Percentiles rank a stretch among this genome's conserved stretches.
phyloP scores from a whole-genome alignment of 2,113 vertebrate genomes.

The Leiothrix lutea region DNA sequence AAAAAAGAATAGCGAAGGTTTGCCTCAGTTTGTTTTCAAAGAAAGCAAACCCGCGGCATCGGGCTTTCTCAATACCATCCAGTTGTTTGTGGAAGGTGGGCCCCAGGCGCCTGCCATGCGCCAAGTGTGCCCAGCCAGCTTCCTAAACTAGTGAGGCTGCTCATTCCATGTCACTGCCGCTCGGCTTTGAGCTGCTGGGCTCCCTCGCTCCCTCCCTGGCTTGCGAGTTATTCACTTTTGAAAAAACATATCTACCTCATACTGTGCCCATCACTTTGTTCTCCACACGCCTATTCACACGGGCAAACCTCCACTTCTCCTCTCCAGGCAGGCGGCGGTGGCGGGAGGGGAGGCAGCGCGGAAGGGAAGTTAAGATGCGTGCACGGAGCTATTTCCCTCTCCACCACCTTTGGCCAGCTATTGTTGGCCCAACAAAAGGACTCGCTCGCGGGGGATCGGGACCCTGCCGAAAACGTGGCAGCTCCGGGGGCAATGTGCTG shows the following conservation, averaged over 20 bases:
- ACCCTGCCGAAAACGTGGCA: not conserved
- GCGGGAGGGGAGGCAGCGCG: not conserved
- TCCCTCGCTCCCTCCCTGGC: not conserved
- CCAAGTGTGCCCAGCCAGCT: not conserved
- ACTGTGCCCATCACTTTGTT: conserved; percentile 57
- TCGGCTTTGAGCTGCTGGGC: not conserved
- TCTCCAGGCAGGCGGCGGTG: not conserved
- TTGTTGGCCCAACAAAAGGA: not conserved
- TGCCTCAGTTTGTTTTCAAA: not conserved
- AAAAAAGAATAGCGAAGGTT: rapidly evolving
- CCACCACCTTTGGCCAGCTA: not conserved
- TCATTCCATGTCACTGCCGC: not conserved
- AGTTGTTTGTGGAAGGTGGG: not conserved
- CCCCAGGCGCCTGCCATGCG: not conserved
- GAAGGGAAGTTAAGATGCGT: not conserved
- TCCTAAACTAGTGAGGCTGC: not conserved
- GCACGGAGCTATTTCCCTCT: not conserved
- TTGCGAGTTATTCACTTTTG: conserved; percentile 23
- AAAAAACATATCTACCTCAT: conserved; percentile 42
- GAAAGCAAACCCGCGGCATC: not conserved
- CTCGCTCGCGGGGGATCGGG: not conserved
- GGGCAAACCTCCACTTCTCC: not conserved
- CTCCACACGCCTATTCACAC: conserved; percentile 14
- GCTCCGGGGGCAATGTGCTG: not conserved
- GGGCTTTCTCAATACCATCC: not conserved